phyloP scores from a whole-genome alignment of 1,140 invertebrate species.

The Oreohelix idahoensis region DNA sequence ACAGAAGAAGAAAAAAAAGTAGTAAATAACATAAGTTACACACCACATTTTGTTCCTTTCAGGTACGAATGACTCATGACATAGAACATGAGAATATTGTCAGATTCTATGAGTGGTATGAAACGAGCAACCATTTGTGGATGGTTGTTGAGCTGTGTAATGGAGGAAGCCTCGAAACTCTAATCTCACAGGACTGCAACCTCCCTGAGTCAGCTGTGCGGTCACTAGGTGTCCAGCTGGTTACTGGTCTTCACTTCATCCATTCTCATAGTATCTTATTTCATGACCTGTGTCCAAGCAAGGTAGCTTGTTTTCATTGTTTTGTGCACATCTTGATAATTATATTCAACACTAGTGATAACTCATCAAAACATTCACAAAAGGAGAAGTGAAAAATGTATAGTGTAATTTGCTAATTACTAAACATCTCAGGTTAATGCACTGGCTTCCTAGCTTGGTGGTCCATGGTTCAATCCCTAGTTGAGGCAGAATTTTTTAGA shows the following conservation, averaged over 20 bases:
- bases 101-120: slow-evolving; percentile 74
- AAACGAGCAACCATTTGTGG: slow-evolving; percentile 74
- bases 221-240: slow-evolving; percentile 71
- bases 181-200: slow-evolving; percentile 69
- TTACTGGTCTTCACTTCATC: slow-evolving; percentile 70
- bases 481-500: too few species aligned
- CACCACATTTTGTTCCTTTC: slow-evolving; percentile 1
- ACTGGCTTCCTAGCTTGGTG: too few species aligned
- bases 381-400: too few species aligned
- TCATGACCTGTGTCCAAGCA: slow-evolving; percentile 70
- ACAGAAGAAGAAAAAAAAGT: too few species aligned
- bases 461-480: too few species aligned
- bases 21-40: too few species aligned
- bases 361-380: too few species aligned
- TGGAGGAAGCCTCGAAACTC: slow-evolving; percentile 70
- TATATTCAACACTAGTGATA: too few species aligned
- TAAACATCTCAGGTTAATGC: too few species aligned
- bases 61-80: slow-evolving; percentile 73
- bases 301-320: slow-evolving; percentile 67
- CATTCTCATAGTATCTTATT: slow-evolving; percentile 72
- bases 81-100: slow-evolving; percentile 71
- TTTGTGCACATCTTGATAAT: too few species aligned
- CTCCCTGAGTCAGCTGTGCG: slow-evolving; percentile 70
- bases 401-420: too few species aligned
- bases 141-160: slow-evolving; percentile 73